phyloP scores from a whole-genome alignment of 2,113 vertebrate species.

The Fulmarus glacialis region DNA sequence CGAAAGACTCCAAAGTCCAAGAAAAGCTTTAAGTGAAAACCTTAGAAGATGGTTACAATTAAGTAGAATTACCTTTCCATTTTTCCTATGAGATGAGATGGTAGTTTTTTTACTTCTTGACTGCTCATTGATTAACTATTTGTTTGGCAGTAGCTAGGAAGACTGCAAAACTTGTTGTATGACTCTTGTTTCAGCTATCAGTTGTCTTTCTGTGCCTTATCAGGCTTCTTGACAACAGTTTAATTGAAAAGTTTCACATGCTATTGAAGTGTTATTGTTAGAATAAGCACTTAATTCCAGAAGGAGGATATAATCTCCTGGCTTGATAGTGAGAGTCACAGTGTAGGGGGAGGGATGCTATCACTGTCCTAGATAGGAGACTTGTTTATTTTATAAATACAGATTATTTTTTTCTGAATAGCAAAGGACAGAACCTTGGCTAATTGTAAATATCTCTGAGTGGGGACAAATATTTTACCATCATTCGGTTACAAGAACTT shows the following conservation, averaged over 20 bases:
- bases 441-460: not conserved
- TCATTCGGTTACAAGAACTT: not conserved
- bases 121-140: not conserved
- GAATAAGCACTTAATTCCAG: conserved; percentile 26
- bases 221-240: not conserved
- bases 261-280: conserved; percentile 43
- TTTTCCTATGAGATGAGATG: not conserved
- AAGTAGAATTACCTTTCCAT: not conserved
- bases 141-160: not conserved
- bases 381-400: conserved; percentile 28
- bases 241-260: conserved; percentile 27
- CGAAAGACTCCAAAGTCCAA: not conserved
- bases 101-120: not conserved
- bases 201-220: conserved; percentile 13
- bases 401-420: not conserved
- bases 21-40: not conserved
- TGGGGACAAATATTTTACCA: not conserved
- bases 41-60: not conserved
- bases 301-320: conserved; percentile 1
- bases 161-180: not conserved
- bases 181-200: not conserved
- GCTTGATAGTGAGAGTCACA: not conserved
- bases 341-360: not conserved
- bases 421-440: not conserved
- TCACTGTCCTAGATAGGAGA: not conserved